Conservation (phyloP, 2,113 vertebrate species). For the Murina feae region DNA sequence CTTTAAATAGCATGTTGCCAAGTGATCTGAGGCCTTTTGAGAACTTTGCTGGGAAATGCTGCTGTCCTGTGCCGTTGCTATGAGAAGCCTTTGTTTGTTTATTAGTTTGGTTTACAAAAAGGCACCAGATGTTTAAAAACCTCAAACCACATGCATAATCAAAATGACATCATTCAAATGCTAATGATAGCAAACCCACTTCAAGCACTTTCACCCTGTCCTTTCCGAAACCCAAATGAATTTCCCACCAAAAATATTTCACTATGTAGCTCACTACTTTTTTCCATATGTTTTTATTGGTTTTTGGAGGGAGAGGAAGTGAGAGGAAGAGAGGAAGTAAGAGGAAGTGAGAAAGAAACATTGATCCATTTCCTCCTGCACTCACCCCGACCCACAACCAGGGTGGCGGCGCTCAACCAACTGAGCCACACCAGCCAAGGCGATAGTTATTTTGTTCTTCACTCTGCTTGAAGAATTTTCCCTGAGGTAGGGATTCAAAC, state of each 20-base stretch:
- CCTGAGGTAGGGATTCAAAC: background rate
- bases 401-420: background rate
- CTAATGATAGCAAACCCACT: slow-evolving; percentile 60
- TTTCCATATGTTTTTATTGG: background rate
- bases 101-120: slow-evolving; percentile 74
- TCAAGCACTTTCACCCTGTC: slow-evolving; percentile 52
- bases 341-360: background rate
- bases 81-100: slow-evolving; percentile 72
- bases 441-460: background rate
- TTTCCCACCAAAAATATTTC: slow-evolving; percentile 33
- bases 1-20: slow-evolving; percentile 65
- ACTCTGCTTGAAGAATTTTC: background rate
- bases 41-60: slow-evolving; percentile 72
- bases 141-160: slow-evolving; percentile 68
- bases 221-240: slow-evolving; percentile 3
- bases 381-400: background rate
- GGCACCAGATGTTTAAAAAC: slow-evolving; percentile 74
- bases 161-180: slow-evolving; percentile 70
- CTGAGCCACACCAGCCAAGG: background rate
- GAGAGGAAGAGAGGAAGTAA: background rate
- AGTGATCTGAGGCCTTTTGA: slow-evolving; percentile 51
- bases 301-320: background rate
- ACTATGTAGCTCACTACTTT: background rate
- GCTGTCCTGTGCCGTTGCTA: slow-evolving; percentile 62
- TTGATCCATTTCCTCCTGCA: background rate